Percentiles rank a stretch among this genome's conserved stretches.
These are phyloP conservation scores for Smittia sp. DNA, from an alignment of 2,888 invertebrate genomes.

Conservation along the genomic window DNA sequence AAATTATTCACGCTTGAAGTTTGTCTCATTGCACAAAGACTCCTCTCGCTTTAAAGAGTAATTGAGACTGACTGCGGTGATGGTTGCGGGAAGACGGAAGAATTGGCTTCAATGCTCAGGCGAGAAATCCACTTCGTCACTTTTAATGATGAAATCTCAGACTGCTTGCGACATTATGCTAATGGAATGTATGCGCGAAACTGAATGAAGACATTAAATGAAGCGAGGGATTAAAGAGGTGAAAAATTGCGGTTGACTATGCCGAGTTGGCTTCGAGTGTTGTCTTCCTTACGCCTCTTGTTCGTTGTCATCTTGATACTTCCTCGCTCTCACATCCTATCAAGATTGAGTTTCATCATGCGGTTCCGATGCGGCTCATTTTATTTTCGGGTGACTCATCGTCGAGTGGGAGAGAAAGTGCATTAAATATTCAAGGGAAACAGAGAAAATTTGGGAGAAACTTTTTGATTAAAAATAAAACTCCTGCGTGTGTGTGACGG, in stretches of 20 bases:
- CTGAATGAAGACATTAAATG: conserved; percentile 5
- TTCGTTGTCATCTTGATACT: conserved; percentile 2
- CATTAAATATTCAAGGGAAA: conserved; percentile 35
- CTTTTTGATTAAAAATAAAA: conserved; percentile 8
- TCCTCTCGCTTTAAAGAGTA: conserved; percentile 2
- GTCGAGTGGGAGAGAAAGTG: conserved; percentile 14
- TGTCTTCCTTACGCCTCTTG: not conserved
- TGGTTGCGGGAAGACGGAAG: conserved; percentile 10
- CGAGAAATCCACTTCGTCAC: not conserved
- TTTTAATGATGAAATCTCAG: not conserved
- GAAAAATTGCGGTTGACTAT: not conserved
- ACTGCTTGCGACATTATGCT: conserved; percentile 10
- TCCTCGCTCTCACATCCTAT: not conserved
- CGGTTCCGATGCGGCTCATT: not conserved
- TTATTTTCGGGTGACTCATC: conserved; percentile 16
- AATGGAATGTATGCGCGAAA: not conserved
- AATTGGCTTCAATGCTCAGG: not conserved
- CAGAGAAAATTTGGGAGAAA: not conserved
- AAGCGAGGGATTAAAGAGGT: conserved; percentile 7
- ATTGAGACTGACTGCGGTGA: conserved; percentile 21
- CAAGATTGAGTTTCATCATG: too few species aligned
- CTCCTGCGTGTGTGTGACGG: not conserved
- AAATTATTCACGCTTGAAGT: not conserved
- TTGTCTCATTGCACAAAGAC: not conserved
- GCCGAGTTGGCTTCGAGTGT: not conserved